Evolutionary conservation across 2,113 vertebrate species (phyloP).

Genomic region (Prolemur simus): DNA sequence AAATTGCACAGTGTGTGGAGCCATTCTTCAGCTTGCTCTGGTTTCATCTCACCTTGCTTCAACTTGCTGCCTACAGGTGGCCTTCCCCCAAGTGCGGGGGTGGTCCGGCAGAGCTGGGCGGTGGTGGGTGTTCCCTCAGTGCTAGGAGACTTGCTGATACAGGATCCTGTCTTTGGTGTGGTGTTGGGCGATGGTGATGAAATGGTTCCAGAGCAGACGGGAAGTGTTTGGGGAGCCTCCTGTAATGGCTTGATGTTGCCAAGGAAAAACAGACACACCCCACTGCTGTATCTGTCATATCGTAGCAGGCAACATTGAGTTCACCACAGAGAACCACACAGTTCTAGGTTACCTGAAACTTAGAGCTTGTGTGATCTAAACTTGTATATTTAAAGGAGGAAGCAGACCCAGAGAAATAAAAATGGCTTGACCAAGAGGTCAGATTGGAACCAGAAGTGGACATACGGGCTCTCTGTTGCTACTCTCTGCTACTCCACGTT

Average conservation of each 20-base stretch:
- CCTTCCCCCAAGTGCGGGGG: neutral
- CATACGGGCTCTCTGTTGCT: neutral
- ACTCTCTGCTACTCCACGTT: fast-evolving
- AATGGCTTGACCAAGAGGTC: neutral
- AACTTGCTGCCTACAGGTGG: fast-evolving
- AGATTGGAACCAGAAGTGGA: neutral
- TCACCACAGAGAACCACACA: fast-evolving
- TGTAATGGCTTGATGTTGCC: neutral
- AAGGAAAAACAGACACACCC: neutral
- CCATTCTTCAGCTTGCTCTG: neutral
- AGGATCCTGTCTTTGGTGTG: neutral
- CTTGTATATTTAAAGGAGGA: neutral
- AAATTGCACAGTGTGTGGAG: fast-evolving
- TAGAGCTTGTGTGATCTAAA: neutral
- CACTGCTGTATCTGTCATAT: neutral
- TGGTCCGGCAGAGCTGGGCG: fast-evolving
- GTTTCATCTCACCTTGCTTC: neutral
- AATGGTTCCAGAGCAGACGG: neutral
- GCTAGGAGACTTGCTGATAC: neutral
- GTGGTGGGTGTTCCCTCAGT: fast-evolving
- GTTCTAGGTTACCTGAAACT: neutral
- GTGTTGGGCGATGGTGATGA: neutral
- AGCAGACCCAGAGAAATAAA: neutral
- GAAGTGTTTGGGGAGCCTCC: neutral
- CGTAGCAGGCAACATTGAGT: neutral